Evolutionary conservation across 2,797 vertebrate genomes (phyloP), one percentile per base, ranked within the genome.

Genomic region (Tapirus indicus): DNA sequence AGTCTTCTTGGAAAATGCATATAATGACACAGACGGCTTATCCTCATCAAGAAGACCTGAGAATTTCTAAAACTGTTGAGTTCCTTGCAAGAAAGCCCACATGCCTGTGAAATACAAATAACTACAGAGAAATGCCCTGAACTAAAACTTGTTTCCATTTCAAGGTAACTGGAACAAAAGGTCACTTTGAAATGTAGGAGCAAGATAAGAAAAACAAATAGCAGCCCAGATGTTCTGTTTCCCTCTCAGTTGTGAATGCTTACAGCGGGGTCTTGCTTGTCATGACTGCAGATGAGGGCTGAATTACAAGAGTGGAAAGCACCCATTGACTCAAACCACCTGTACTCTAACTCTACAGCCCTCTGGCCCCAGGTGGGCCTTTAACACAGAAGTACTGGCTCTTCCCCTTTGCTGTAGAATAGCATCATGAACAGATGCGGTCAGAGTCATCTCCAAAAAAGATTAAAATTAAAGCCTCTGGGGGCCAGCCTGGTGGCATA

Each of bases 311-410:
- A 80, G 88, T 7, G 12, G 64, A 91, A 72, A 95, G 78, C 58
- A 93, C 86, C 80, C 77, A 52, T 64, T 71, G 41, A 60, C 23
- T 75, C 72, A 58, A 54, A 62, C 41, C 71, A 80, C 91, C 97
- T 92, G 80, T 1, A 64, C 90, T 83, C 69, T 3, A 92, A 97
- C 87, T 90, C 89, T 11, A 95, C 79, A 91, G 96, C 93, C 95
- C 96, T 88, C 82, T 94, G 96, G 94, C 95, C 94, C 96, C 97
- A 97, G 88, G 94, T 97, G 97, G 92, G 94, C 91, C 97, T 87
- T 84, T 96, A 86, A 93, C 95, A 88, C 91, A 87, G 96, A 98
- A 97, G 95, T 83, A 74, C 91, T 95, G 97, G 64, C 52, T 89
- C 60, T 78, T 56, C 58, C 38, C 62, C 44, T 72, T 82, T 27